Percentiles rank a stretch among this genome's conserved stretches.
These are phyloP conservation scores for Falco peregrinus DNA, from an alignment of 2,797 vertebrate species.

Conservation along the genomic window DNA sequence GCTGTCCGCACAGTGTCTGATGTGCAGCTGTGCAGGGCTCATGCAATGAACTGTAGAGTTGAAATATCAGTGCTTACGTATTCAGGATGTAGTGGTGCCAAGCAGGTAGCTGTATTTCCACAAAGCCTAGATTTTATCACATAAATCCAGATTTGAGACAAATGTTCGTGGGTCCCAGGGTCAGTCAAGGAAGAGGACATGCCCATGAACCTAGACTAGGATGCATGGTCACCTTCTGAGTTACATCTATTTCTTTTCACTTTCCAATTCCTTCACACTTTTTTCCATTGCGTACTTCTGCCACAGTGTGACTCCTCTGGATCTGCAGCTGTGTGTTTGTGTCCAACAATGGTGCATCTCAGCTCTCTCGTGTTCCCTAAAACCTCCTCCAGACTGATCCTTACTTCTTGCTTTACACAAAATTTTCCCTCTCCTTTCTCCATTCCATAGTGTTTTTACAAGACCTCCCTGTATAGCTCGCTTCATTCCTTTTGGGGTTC, in stretches of 20 bases:
- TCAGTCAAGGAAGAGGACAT: not conserved
- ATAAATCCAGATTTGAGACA: not conserved
- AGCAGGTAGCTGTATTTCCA: not conserved
- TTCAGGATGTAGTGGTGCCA: not conserved
- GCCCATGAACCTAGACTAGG: too few species aligned
- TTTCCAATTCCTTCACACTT: not conserved
- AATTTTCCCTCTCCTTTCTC: not conserved
- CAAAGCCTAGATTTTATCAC: not conserved
- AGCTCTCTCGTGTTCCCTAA: not conserved
- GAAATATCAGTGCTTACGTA: not conserved
- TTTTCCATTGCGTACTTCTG: not conserved
- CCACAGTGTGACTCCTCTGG: not conserved
- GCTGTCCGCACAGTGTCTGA: not conserved
- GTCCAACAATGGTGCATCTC: not conserved
- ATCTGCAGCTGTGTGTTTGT: not conserved
- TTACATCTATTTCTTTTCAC: not conserved
- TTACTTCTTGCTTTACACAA: not conserved
- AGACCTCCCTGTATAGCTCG: not conserved
- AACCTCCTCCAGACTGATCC: not conserved
- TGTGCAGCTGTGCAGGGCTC: not conserved
- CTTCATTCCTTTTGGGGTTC: not conserved
- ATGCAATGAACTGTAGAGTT: not conserved
- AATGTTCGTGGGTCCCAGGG: accelerated
- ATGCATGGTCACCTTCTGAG: not conserved
- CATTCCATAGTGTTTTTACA: not conserved